A percentile compares a stretch with the other conserved stretches of the same genome.
phyloP scores from a whole-genome alignment of 2,797 vertebrate species.

The Malacoraja senta region DNA sequence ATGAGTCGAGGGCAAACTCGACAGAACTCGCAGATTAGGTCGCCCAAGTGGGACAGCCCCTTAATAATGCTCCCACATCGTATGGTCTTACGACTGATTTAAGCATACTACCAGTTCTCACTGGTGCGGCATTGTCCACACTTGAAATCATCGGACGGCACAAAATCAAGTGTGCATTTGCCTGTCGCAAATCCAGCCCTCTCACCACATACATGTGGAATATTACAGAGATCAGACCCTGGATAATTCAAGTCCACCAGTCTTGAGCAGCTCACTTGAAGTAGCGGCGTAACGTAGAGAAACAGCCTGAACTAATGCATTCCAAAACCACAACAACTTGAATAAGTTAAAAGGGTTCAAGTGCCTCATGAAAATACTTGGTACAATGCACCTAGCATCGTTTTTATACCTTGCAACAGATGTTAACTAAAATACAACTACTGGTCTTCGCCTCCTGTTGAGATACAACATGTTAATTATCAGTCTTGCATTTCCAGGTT shows the following conservation, averaged over 20 bases:
- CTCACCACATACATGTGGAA: not conserved
- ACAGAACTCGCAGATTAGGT: no score
- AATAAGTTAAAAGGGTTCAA: not conserved
- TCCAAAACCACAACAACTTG: not conserved
- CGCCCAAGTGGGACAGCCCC: no score
- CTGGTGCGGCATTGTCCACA: not conserved
- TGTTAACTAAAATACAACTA: not conserved
- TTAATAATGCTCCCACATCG: no score
- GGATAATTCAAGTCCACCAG: no score
- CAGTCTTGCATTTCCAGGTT: not conserved
- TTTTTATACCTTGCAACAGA: no score
- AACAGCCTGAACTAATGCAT: not conserved
- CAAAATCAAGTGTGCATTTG: not conserved
- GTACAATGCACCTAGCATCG: not conserved
- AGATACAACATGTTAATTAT: not conserved
- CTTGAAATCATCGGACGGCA: not conserved
- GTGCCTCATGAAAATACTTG: not conserved
- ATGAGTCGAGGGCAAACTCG: no score
- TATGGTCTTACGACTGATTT: not conserved
- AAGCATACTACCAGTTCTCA: not conserved
- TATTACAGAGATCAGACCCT: not conserved
- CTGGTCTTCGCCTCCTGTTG: not conserved
- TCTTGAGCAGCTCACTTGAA: not conserved
- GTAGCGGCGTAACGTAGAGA: not conserved
- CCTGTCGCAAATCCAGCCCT: not conserved